Percentiles rank a stretch among this genome's conserved stretches.
Evolutionary conservation across 2,113 vertebrate species (phyloP).

Genomic region (Megatriorchis doriae): DNA sequence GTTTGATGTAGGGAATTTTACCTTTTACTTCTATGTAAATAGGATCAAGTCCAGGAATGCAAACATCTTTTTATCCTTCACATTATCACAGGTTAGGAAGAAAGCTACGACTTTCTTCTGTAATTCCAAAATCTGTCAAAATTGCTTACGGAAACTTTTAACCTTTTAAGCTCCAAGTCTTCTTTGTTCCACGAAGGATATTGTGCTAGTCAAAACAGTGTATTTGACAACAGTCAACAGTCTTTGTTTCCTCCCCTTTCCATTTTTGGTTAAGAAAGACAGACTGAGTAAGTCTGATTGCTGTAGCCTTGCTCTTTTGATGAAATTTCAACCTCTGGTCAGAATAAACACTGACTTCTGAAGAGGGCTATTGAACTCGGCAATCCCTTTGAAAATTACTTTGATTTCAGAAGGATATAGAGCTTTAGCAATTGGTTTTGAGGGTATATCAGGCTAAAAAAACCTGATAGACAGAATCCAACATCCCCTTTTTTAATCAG

Average conservation of each 20-base stretch:
- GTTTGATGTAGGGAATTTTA: not conserved
- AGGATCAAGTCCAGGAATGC: not conserved
- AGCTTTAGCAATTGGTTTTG: not conserved
- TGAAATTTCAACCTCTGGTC: not conserved
- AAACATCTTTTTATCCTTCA: not conserved
- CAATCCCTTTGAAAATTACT: not conserved
- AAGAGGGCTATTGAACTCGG: not conserved
- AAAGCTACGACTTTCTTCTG: not conserved
- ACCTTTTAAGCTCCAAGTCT: not conserved
- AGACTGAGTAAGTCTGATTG: not conserved
- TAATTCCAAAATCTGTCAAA: not conserved
- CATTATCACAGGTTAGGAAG: not conserved
- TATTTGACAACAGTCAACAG: not conserved
- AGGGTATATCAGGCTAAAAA: not conserved
- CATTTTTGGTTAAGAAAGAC: not conserved
- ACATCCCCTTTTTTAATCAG: not conserved
- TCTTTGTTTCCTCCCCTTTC: not conserved
- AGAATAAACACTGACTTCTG: not conserved
- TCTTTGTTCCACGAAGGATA: not conserved
- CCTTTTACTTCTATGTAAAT: constrained; percentile 17
- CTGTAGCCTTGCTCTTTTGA: not conserved
- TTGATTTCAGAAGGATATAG: constrained; percentile 5
- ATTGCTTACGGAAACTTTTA: not conserved
- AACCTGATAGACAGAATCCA: not conserved
- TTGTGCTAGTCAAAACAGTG: not conserved